Evolutionary conservation across 1,140 invertebrate genomes (phyloP).

Genomic region (Maconellicoccus hirsutus): DNA sequence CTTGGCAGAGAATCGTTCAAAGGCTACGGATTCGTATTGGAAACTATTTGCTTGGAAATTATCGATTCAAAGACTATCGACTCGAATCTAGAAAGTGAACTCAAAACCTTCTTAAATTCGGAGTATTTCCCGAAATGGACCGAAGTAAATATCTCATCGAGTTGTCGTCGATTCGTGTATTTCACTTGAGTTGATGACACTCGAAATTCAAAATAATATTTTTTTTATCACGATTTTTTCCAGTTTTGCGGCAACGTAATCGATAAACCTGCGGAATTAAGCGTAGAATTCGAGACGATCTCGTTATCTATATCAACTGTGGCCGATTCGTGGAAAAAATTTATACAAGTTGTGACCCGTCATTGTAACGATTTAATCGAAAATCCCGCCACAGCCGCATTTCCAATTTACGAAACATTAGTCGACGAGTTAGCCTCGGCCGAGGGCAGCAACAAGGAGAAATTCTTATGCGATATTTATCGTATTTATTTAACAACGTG

Average conservation of each 20-base stretch:
- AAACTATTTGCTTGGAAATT: slow-evolving; percentile 17
- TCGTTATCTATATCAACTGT: not conserved
- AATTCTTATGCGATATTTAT: slow-evolving; percentile 12
- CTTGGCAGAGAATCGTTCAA: not conserved
- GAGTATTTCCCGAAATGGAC: slow-evolving; percentile 5
- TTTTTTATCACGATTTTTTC: no score
- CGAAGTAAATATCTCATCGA: not conserved
- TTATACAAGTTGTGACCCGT: not conserved
- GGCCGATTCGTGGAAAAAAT: slow-evolving; percentile 4
- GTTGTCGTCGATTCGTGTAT: not conserved
- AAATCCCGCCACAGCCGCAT: not conserved
- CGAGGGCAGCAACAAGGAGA: not conserved
- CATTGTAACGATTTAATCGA: not conserved
- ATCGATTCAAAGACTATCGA: not conserved
- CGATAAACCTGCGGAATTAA: not conserved
- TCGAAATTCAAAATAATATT: no score
- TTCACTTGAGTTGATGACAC: not conserved
- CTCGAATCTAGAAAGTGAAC: not conserved
- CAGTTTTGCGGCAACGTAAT: not conserved
- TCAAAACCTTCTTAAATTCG: not conserved
- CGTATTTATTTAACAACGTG: slow-evolving; percentile 12
- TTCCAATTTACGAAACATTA: not conserved
- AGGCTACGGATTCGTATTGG: slow-evolving; percentile 7
- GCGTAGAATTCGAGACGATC: not conserved
- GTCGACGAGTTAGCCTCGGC: not conserved